Conservation (phyloP, 64 coral and sea anemone species). For the Cladopsammia gracilis region DNA sequence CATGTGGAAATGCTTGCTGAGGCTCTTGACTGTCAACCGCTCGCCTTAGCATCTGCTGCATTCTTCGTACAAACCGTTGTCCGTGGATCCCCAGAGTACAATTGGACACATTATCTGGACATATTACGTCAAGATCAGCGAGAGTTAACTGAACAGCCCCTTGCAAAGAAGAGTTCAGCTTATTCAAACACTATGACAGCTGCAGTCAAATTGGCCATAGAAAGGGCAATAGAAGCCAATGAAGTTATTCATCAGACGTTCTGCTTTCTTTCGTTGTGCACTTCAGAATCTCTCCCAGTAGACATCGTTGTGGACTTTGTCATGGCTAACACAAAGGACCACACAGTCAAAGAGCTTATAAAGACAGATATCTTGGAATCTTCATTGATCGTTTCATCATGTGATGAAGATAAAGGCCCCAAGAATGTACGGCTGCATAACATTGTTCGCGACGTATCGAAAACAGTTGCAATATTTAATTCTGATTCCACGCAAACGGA, state of each 20-base stretch:
- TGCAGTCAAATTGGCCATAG: conserved; percentile 42
- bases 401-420: too few relatives aligned
- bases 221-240: neutral
- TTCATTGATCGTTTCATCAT: too few relatives aligned
- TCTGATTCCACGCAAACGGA: too few relatives aligned
- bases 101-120: neutral
- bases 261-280: conserved; percentile 8
- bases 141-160: neutral
- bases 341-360: too few relatives aligned
- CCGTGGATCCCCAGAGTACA: neutral
- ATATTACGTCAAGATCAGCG: neutral
- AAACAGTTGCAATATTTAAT: too few relatives aligned
- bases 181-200: conserved; percentile 35
- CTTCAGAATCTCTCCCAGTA: conserved; percentile 26
- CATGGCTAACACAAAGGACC: too few relatives aligned
- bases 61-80: conserved; percentile 17
- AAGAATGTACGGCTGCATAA: neutral
- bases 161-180: neutral
- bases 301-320: conserved; percentile 17
- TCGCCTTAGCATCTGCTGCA: conserved; percentile 28
- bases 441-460: neutral
- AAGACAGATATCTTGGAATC: too few relatives aligned
- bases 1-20: neutral
- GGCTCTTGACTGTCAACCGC: conserved; percentile 29
- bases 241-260: conserved; percentile 41